A percentile compares a stretch with the other conserved stretches of the same genome.
These are phyloP conservation scores for Cyclina sinensis DNA, from an alignment of 1,140 invertebrate genomes.

Conservation along the genomic window DNA sequence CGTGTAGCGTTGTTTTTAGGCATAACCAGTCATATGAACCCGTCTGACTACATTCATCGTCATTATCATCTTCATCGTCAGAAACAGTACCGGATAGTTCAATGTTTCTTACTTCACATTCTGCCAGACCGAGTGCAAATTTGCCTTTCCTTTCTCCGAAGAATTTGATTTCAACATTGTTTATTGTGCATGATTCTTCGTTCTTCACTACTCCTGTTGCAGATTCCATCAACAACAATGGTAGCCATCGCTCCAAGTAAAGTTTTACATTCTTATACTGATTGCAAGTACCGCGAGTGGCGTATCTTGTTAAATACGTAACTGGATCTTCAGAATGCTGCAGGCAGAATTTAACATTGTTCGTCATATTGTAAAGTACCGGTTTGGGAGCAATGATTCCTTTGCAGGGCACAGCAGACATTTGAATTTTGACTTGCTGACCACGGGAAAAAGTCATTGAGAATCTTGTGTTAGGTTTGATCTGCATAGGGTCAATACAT, in stretches of 20 bases:
- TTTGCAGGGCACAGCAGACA: constrained; percentile 56
- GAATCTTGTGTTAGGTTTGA: constrained; percentile 60
- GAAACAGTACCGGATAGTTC: constrained; percentile 52
- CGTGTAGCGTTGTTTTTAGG: constrained; percentile 21
- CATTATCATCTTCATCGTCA: constrained; percentile 25
- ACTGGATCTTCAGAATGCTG: constrained; percentile 73
- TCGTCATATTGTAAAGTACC: constrained; percentile 66
- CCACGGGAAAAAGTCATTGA: constrained; percentile 65
- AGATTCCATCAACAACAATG: constrained; percentile 75
- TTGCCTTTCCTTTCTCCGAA: constrained; percentile 42
- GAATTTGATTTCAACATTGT: constrained; percentile 46
- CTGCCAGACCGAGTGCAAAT: constrained; percentile 34
- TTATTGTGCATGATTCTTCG: constrained; percentile 62
- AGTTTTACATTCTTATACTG: constrained; percentile 43
- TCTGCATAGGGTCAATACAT: background rate
- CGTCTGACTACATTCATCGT: background rate
- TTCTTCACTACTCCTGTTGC: constrained; percentile 57
- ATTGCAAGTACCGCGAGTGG: constrained; percentile 21
- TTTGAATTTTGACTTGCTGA: constrained; percentile 68
- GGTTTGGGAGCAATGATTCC: constrained; percentile 70
- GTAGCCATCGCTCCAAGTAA: constrained; percentile 70
- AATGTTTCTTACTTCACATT: constrained; percentile 66
- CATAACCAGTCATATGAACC: constrained; percentile 54
- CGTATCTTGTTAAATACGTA: constrained; percentile 39
- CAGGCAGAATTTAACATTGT: constrained; percentile 74